Percentiles rank a stretch among this genome's conserved stretches.
Conservation (phyloP, 2,888 invertebrate species). For the Autographa pulchrina region DNA sequence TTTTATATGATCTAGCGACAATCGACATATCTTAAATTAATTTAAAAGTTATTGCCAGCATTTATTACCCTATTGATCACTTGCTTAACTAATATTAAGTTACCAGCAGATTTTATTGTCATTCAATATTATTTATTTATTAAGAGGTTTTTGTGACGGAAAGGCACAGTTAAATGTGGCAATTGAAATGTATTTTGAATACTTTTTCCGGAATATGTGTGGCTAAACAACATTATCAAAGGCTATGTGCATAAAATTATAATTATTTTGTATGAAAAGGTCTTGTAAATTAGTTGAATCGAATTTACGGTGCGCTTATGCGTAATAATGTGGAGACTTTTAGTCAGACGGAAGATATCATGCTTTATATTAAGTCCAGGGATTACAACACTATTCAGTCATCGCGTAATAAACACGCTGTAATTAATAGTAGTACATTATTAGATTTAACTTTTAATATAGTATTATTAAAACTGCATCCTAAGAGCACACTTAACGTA, state of each 20-base stretch:
- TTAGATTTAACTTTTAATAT: conserved; percentile 36
- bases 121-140: not conserved
- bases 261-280: conserved; percentile 31
- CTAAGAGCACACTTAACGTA: conserved; percentile 46
- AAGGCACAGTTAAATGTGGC: not conserved
- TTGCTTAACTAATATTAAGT: not conserved
- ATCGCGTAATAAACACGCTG: conserved; percentile 55
- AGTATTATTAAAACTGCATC: conserved; percentile 27
- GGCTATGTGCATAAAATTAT: not conserved
- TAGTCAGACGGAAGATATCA: conserved; percentile 51
- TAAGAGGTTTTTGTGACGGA: not conserved
- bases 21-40: not conserved
- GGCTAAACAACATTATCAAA: conserved; percentile 1
- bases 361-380: conserved; percentile 42
- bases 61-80: not conserved
- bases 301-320: conserved; percentile 26
- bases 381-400: conserved; percentile 64
- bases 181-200: not conserved
- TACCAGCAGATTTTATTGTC: not conserved
- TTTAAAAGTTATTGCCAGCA: not conserved
- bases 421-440: conserved; percentile 43
- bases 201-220: not conserved
- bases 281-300: conserved; percentile 29
- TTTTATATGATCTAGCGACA: not conserved
- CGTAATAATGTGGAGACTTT: conserved; percentile 49